Evolutionary conservation across 2,113 vertebrate genomes (phyloP), one percentile per base, ranked within the genome.

Genomic region (Nerophis ophidion): DNA sequence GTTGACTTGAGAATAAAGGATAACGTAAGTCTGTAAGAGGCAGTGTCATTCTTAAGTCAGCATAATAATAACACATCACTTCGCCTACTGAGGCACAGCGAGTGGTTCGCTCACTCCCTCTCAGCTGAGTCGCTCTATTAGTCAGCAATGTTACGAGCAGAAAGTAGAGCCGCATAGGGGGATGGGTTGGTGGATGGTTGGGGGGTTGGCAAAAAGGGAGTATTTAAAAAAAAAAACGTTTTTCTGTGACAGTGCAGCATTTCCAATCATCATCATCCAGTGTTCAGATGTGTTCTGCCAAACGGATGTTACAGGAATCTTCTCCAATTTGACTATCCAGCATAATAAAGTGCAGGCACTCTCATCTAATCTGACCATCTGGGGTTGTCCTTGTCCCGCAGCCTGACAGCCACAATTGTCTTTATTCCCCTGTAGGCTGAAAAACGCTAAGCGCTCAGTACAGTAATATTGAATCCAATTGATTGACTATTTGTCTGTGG

Each of bases 271-370:
- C 40, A 44, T 38, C 34, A 26, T 3, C 26, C 26, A 26, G 26
- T 81, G 82, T 84, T 84, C 85, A 72, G 72, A 67, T 76, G 68
- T 8, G 8, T 12, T 53, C 66, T 73, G 81, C 63, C 84, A 85
- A 80, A 77, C 63, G 65, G 81, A 81, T 81, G 71, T 67, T 83
- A 12, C 12, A 15, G 76, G 70, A 81, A 68, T 68, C 65, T 52
- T 77, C 68, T 76, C 54, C 52, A 61, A 77, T 76, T 76, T 79
- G 67, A 72, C 40, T 12, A 35, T 4, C 33, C 5, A 12, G 17
- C 60, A 53, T 15, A 17, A 52, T 34, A 49, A 65, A 58, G 65
- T 57, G 44, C 50, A 47, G 16, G 15, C 48, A 58, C 60, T 51
- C 16, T 4, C 49, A 63, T 55, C 16, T 60, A 72, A 66, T 71